Percentiles rank a stretch among this genome's conserved stretches.
These are phyloP conservation scores for Cylindroiulus punctatus DNA, from an alignment of 2,888 invertebrate genomes.

Conservation along the genomic window DNA sequence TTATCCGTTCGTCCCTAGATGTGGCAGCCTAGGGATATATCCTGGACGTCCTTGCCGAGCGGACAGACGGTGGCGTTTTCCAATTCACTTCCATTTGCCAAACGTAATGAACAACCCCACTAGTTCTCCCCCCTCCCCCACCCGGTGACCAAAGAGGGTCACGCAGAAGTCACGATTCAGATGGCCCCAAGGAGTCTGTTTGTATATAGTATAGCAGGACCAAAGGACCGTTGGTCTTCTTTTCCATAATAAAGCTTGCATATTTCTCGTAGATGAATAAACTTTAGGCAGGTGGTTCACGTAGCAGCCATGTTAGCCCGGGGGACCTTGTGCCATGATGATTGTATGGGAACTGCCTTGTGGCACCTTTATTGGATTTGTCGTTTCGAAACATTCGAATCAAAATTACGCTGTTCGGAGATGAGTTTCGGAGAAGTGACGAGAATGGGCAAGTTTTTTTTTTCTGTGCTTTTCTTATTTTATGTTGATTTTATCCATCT, in stretches of 20 bases:
- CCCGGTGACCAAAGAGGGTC: not conserved
- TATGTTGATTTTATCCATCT: not conserved
- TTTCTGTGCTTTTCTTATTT: not conserved
- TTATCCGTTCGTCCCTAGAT: slow-evolving; percentile 17
- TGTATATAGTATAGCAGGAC: slow-evolving; percentile 3
- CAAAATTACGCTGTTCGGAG: too few relatives aligned
- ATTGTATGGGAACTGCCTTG: not conserved
- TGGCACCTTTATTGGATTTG: not conserved
- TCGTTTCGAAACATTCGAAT: not conserved
- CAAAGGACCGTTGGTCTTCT: not conserved
- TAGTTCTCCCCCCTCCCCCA: not conserved
- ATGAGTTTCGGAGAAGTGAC: too few relatives aligned
- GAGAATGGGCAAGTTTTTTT: too few relatives aligned
- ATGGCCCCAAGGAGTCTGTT: not conserved
- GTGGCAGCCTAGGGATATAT: slow-evolving; percentile 20
- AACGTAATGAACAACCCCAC: slow-evolving; percentile 5
- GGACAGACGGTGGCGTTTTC: not conserved
- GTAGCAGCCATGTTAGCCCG: not conserved
- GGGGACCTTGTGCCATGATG: not conserved
- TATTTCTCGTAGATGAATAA: not conserved
- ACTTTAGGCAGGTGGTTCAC: not conserved
- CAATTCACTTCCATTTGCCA: slow-evolving; percentile 32
- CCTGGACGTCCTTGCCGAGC: slow-evolving; percentile 8
- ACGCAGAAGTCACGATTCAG: not conserved
- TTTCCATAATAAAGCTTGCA: slow-evolving; percentile 11